Conservation (phyloP, 2,888 invertebrate species). For the Folsomia candida region DNA sequence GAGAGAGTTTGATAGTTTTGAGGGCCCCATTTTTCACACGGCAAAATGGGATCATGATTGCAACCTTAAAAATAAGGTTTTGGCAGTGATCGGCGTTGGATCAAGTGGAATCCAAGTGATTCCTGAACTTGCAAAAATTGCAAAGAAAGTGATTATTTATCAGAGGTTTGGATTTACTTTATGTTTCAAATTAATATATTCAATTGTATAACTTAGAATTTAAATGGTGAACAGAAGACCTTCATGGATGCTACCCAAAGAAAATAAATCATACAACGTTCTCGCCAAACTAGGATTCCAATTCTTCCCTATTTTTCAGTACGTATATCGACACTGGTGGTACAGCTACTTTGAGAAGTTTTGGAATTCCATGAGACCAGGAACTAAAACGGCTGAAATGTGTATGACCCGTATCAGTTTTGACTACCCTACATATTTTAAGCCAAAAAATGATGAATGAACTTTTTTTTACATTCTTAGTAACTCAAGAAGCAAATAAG, state of each 20-base stretch:
- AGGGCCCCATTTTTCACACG: background rate
- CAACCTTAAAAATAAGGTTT: background rate
- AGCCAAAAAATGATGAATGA: background rate
- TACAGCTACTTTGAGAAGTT: conserved; percentile 4
- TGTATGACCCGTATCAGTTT: no score
- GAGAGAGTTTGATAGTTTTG: background rate
- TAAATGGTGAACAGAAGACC: background rate
- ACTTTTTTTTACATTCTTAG: no score
- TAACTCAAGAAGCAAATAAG: background rate
- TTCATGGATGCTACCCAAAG: conserved; percentile 7
- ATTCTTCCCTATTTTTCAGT: conserved; percentile 2
- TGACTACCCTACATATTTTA: background rate
- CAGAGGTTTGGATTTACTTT: no score
- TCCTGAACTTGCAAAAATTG: background rate
- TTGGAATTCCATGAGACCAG: background rate
- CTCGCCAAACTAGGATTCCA: background rate
- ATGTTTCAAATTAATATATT: no score
- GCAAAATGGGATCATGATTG: background rate
- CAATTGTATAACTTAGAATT: no score
- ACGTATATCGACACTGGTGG: background rate
- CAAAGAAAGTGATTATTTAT: background rate
- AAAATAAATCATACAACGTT: background rate
- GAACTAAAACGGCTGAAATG: background rate
- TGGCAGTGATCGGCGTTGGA: background rate
- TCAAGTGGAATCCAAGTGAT: conserved; percentile 2